Evolutionary conservation across 1,140 invertebrate species (phyloP), one percentile per base, ranked within the genome.

Genomic region (Aphelenchoides besseyi): DNA sequence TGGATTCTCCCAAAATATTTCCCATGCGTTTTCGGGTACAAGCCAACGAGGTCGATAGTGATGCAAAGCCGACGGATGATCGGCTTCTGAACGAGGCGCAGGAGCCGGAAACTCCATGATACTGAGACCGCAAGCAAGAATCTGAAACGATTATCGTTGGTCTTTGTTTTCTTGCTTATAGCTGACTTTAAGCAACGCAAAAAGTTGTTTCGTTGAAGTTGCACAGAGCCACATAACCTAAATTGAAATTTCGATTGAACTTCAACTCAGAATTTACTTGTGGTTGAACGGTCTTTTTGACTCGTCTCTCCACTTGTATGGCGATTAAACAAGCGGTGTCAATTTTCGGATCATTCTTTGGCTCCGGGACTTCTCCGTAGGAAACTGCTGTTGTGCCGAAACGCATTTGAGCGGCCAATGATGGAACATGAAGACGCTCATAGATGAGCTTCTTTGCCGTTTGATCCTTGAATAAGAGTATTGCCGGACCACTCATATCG

Each of bases 171-270:
- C 5, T 64, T 59, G 53, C 30, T 37, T 2, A 37, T 66, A 12
- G 1, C 3, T 1, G 9, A 78, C 70, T 35, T 62, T 61, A 36
- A 75, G 32, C 35, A 75, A 33, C 26, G 36, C 57, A 41, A 75
- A 75, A 33, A 75, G 29, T 68, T 75, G 77, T 48, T 71, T 54
- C 0, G 70, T 68, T 12, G 76, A 77, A 2, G 52, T 53, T 37
- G 75, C 61, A 2, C 75, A 77, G 1, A 75, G 26, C 74, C 74
- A 75, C 48, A 75, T 74, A n/a, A n/a, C n/a, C n/a, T n/a, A n/a
- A n/a, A n/a, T n/a, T n/a, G n/a, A n/a, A n/a, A n/a, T n/a, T n/a
- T n/a, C n/a, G n/a, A n/a, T n/a, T n/a, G n/a, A n/a, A n/a, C n/a
- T n/a, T n/a, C n/a, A n/a, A n/a, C n/a, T n/a, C n/a, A n/a, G n/a